phyloP scores from a whole-genome alignment of 2,888 invertebrate species.

The Drosophila borealis region DNA sequence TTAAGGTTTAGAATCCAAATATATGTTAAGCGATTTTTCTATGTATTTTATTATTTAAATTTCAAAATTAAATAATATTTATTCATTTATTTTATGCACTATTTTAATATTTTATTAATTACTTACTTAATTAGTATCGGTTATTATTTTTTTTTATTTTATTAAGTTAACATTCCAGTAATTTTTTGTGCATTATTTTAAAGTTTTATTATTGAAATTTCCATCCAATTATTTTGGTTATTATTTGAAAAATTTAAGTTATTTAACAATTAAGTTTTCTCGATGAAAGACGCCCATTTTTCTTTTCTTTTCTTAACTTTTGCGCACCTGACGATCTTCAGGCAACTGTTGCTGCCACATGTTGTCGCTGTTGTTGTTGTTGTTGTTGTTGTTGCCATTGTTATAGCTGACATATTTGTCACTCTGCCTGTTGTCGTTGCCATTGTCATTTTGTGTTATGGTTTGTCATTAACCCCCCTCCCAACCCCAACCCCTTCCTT shows the following conservation, averaged over 20 bases:
- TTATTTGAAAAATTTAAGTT: no score
- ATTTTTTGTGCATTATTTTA: no score
- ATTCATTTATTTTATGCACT: neutral
- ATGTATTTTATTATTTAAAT: neutral
- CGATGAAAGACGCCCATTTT: neutral
- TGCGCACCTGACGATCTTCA: constrained; percentile 40
- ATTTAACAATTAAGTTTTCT: neutral
- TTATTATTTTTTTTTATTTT: no score
- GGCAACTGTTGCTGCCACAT: constrained; percentile 27
- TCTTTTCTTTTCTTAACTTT: neutral
- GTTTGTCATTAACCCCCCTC: constrained; percentile 33
- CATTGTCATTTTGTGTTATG: constrained; percentile 58
- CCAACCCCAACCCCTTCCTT: neutral
- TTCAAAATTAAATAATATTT: neutral
- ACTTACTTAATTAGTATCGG: neutral
- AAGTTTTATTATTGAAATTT: no score
- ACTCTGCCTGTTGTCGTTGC: constrained; percentile 48
- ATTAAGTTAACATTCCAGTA: no score
- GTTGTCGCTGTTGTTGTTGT: constrained; percentile 15
- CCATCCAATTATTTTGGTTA: no score
- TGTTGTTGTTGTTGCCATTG: constrained; percentile 30
- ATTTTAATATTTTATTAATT: neutral
- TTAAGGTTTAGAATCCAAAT: no score
- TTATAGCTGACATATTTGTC: constrained; percentile 60
- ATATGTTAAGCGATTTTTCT: neutral